A percentile compares a stretch with the other conserved stretches of the same genome.
Evolutionary conservation across 2,113 vertebrate species (phyloP).

Genomic region (Cyanoderma ruficeps): DNA sequence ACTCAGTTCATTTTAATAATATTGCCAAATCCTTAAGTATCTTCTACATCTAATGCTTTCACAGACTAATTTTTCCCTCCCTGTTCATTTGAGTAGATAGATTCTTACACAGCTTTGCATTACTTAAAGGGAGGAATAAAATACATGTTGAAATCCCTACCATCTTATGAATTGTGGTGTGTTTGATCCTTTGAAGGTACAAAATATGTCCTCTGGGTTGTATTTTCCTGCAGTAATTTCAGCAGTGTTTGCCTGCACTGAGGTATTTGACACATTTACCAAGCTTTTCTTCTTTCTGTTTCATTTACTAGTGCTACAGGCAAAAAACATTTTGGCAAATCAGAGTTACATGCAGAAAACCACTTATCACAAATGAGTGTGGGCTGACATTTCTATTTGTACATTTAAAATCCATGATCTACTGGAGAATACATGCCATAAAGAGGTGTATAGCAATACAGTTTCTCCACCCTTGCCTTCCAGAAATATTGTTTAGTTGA

Average conservation of each 20-base stretch:
- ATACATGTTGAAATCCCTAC: neutral
- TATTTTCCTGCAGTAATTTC: conserved; percentile 11
- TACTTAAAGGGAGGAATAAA: neutral
- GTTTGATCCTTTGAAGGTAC: neutral
- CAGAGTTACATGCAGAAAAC: neutral
- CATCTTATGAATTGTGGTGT: neutral
- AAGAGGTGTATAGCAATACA: neutral
- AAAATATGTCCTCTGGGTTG: neutral
- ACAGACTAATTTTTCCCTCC: neutral
- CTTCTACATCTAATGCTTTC: neutral
- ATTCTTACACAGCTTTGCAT: neutral
- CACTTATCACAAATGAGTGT: neutral
- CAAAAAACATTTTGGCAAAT: conserved; percentile 23
- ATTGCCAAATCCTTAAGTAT: neutral
- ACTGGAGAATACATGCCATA: neutral
- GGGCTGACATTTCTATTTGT: neutral
- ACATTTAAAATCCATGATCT: neutral
- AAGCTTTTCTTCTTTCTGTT: neutral
- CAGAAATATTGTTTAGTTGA: neutral
- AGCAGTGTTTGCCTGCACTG: neutral
- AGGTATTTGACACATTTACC: conserved; percentile 5
- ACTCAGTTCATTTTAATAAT: neutral
- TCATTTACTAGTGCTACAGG: neutral
- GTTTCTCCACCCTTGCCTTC: neutral
- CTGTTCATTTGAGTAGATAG: neutral